These are phyloP conservation scores for Gavia stellata DNA, from an alignment of 2,113 vertebrate genomes.

Conservation along the genomic window DNA sequence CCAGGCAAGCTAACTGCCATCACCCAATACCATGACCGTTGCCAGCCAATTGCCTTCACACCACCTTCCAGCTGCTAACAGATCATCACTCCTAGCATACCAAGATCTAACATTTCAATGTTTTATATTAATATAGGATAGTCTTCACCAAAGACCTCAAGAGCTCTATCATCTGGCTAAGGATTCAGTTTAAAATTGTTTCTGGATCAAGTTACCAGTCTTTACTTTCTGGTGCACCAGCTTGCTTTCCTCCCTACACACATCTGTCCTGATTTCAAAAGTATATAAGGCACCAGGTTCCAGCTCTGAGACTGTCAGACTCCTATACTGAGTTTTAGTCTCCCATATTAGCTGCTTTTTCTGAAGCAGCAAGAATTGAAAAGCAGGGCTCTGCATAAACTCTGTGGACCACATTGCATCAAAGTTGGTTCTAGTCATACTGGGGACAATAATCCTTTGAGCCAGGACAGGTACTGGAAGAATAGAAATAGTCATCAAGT, in stretches of 20 bases:
- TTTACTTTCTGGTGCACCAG: slow-evolving; percentile 20
- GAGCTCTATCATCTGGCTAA: neutral
- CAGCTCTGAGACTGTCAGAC: slow-evolving; percentile 40
- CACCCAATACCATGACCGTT: neutral
- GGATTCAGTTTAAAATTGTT: neutral
- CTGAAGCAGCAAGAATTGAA: slow-evolving; percentile 36
- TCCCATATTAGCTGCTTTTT: neutral
- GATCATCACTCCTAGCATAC: neutral
- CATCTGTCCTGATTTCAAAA: slow-evolving; percentile 43
- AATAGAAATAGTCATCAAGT: neutral
- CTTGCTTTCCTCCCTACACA: slow-evolving; percentile 36
- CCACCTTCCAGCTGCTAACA: neutral
- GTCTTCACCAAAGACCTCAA: neutral
- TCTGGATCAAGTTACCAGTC: slow-evolving; percentile 40
- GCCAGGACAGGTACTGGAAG: neutral
- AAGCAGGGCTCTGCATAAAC: neutral
- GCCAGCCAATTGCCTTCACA: neutral
- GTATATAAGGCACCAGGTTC: slow-evolving; percentile 59
- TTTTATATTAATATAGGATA: neutral
- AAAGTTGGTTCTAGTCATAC: neutral
- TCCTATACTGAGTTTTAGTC: neutral
- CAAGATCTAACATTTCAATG: neutral
- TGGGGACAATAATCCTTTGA: neutral
- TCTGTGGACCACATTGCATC: neutral
- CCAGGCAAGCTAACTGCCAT: neutral